Base-by-base conservation (phyloP, 1,140 invertebrate species). In the Brachionus sp. region DNA sequence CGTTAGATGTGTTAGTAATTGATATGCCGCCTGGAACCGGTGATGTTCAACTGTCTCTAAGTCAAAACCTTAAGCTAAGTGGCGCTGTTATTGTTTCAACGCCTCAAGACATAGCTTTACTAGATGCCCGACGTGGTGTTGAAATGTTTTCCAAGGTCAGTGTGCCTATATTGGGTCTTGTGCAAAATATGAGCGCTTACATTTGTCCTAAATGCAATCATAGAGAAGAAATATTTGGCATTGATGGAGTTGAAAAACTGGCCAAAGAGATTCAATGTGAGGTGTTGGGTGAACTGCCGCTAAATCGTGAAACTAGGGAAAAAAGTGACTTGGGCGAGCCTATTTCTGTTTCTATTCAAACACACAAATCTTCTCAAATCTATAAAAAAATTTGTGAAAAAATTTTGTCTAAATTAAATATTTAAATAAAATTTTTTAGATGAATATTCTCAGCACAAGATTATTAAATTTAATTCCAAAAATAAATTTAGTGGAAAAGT, bases 51-150 rank as follows among this genome's bases (percentile, higher is more conserved):
- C 70, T 83, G 50, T 83, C 82, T 2, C 50, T 83, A 25, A 73
- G 39, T 33, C 95, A 97, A 88, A 94, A 93, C 87, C 88, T 94
- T 33, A 92, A 93, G 12, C 91, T 96, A 57, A 88, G n/a, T 39
- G 82, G 82, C 7, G 44, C 53, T 46, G 53, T 83, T 16, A 73
- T 73, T 33, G 64, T 83, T 0, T 64, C 82, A 10, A 83, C 82
- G 7, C 82, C 82, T 46, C 82, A 83, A 50, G 64, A 73, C 33
- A 50, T 83, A 3, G 62, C 82, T 19, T 37, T 83, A 25, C 7
- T 70, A n/a, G 82, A 83, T 39, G 46, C 53, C 12, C 39, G 62
- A 25, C 23, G 53, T 9, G 62, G 64, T 25, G 50, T 83, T 33
- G 66, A 83, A 50, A 70, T 83, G 66, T 83, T 83, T 35, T 3